Evolutionary conservation across 2,888 invertebrate genomes (phyloP).

Genomic region (Torymus aiolomorphi): DNA sequence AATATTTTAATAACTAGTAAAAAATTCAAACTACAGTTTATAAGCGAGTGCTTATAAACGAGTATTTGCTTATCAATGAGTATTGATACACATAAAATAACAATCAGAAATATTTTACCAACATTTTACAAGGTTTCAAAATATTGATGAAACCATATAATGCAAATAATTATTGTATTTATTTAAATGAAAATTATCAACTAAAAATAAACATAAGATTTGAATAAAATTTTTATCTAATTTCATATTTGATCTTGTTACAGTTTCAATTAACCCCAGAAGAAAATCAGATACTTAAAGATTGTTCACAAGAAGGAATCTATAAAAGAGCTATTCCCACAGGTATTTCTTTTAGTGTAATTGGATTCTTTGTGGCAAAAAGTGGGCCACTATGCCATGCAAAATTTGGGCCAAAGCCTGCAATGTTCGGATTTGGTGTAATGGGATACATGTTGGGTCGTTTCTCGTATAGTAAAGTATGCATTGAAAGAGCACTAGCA

Average conservation of each 20-base stretch:
- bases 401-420: constrained; percentile 44
- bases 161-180: no score
- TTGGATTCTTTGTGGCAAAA: constrained; percentile 33
- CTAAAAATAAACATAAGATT: constrained; percentile 8
- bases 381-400: constrained; percentile 9
- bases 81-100: no score
- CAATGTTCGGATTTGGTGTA: constrained; percentile 36
- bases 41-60: no score
- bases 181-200: not conserved
- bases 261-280: constrained; percentile 50
- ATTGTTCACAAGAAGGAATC: constrained; percentile 55
- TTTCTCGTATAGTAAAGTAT: constrained; percentile 46
- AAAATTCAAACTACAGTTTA: no score
- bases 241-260: not conserved
- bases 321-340: not conserved
- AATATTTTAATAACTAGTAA: no score
- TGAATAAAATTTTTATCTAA: not conserved
- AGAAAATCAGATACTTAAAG: constrained; percentile 52
- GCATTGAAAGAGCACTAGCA: constrained; percentile 38
- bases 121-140: no score
- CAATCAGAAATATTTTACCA: no score
- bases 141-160: no score
- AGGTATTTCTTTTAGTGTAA: constrained; percentile 53
- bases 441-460: constrained; percentile 53
- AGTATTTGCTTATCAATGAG: no score